Conservation (phyloP, 2,888 invertebrate species). For the Axea sp. region DNA sequence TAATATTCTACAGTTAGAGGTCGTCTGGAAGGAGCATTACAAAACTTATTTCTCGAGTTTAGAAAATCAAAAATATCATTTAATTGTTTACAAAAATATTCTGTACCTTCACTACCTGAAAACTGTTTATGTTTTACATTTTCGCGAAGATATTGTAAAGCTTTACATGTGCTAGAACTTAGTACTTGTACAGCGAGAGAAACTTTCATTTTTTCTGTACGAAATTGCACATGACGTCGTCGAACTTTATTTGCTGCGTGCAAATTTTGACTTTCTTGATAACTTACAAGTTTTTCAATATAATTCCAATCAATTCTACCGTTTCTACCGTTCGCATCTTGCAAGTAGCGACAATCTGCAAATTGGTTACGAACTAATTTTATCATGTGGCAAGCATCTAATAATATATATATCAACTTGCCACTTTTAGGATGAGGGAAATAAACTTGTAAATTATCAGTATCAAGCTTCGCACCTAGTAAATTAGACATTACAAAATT, state of each 20-base stretch:
- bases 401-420: no score
- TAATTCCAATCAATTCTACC: not conserved
- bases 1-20: constrained; percentile 16
- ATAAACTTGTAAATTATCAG: no score
- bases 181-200: constrained; percentile 65
- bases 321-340: no score
- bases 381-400: no score
- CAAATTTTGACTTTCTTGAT: constrained; percentile 23
- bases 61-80: constrained; percentile 68
- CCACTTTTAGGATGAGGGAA: no score
- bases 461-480: constrained; percentile 41
- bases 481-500: constrained; percentile 44
- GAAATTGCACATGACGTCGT: constrained; percentile 42
- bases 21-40: not conserved
- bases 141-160: constrained; percentile 51
- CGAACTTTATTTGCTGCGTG: constrained; percentile 31
- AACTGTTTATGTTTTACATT: constrained; percentile 42
- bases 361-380: no score
- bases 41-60: constrained; percentile 58
- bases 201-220: constrained; percentile 66
- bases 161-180: constrained; percentile 63
- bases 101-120: constrained; percentile 53
- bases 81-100: constrained; percentile 58
- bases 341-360: no score
- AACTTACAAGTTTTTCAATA: constrained; percentile 9